Evolutionary conservation across 2,797 vertebrate genomes (phyloP).

Genomic region (Gadopsis marmoratus): DNA sequence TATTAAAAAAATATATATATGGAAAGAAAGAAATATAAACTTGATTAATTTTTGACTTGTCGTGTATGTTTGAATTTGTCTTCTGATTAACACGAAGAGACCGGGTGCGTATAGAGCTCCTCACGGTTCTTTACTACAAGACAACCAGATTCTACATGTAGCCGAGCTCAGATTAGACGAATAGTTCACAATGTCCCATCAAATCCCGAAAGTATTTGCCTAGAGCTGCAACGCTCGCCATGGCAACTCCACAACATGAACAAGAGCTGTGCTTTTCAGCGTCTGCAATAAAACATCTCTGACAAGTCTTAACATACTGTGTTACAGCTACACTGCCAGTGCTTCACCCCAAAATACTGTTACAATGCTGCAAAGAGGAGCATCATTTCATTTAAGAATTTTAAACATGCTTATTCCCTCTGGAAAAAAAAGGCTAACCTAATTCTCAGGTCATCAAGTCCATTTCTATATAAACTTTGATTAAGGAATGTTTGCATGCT

Average conservation of each 20-base stretch:
- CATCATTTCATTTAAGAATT: background rate
- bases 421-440: background rate
- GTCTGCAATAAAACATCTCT: conserved; percentile 38
- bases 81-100: too few species aligned
- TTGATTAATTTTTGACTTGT: too few species aligned
- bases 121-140: background rate
- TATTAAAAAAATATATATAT: too few species aligned
- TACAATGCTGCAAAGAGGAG: background rate
- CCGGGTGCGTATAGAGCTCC: too few species aligned
- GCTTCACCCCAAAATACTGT: background rate
- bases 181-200: conserved; percentile 13
- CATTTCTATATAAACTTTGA: background rate
- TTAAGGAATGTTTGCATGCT: background rate
- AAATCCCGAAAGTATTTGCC: conserved; percentile 27
- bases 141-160: background rate
- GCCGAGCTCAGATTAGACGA: background rate
- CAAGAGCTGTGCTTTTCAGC: conserved; percentile 30
- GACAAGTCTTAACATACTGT: conserved; percentile 20
- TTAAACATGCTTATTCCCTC: background rate
- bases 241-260: conserved; percentile 71
- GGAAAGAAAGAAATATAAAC: too few species aligned
- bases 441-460: background rate
- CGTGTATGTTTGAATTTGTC: too few species aligned
- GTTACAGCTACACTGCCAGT: background rate
- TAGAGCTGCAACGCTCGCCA: conserved; percentile 45